Evolutionary conservation across 2,888 invertebrate species (phyloP), one percentile per base, ranked within the genome.

Genomic region (Oeneis ivallda): DNA sequence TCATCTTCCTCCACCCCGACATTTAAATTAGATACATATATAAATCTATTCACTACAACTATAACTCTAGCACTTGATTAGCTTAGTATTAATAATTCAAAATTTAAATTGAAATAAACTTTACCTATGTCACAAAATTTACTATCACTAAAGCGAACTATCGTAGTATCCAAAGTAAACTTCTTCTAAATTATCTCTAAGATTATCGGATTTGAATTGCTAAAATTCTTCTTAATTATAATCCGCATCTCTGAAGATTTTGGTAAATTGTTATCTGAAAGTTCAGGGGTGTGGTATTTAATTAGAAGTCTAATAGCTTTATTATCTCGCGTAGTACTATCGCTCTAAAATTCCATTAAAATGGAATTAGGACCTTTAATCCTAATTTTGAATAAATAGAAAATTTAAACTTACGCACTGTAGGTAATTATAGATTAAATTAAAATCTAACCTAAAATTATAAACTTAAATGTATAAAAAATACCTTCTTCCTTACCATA

Each of bases 141-240:
- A 83, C 77, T 85, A 47, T 47, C 80, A 77, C 75, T 80, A 84
- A 87, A 82, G 81, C 82, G 78, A 85, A 80, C 81, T 88, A 84
- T 81, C 68, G 88, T 89, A 90, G 89, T 84, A 85, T 87, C 84
- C 82, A 83, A 83, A 83, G 81, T 86, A 88, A 89, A 87, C 80
- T 83, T 89, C 86, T 89, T 89, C 89, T 90, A 86, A 90, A 89
- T 86, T 85, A 79, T 86, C 79, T 87, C 80, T 90, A 89, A 88
- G 88, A 82, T 83, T 84, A 83, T 82, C 74, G 75, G 78, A 82
- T 78, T 76, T 76, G 81, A 71, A 71, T 68, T 68, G 69, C 72
- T 78, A 71, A 68, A 75, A 76, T 72, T 76, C 71, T 70, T 74
- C 74, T 72, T 75, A 54, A 76, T 74, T 73, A 67, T 74, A 71